phyloP scores from a whole-genome alignment of 1,140 invertebrate species.

The Tetramorium alpestre region DNA sequence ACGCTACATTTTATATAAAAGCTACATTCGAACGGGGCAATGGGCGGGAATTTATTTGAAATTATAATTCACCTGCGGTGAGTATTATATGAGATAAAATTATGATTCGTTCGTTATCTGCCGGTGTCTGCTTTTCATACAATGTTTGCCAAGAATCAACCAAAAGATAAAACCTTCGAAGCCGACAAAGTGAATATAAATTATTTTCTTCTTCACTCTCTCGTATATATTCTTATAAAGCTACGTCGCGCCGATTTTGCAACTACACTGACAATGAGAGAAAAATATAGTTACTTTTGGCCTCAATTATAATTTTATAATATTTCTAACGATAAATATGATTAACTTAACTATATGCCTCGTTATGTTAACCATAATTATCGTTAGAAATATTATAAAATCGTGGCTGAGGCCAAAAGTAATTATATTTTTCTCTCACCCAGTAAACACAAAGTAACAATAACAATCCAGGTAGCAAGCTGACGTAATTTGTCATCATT shows the following conservation, averaged over 20 bases:
- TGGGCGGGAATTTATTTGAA: conserved; percentile 23
- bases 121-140: background rate
- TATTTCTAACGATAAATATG: no score
- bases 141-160: background rate
- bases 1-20: background rate
- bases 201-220: background rate
- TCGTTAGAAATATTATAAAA: no score
- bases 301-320: no score
- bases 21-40: background rate
- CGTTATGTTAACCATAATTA: no score
- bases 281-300: no score
- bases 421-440: no score
- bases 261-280: no score
- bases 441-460: no score
- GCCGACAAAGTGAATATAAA: background rate
- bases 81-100: background rate
- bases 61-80: conserved; percentile 20
- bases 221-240: background rate
- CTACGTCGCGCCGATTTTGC: background rate
- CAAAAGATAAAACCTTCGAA: background rate
- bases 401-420: no score
- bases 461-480: no score
- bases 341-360: no score
- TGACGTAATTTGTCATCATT: no score
- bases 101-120: background rate